A percentile compares a stretch with the other conserved stretches of the same genome.
Evolutionary conservation across 2,888 invertebrate species (phyloP).

Genomic region (Pseudanteris insignis): DNA sequence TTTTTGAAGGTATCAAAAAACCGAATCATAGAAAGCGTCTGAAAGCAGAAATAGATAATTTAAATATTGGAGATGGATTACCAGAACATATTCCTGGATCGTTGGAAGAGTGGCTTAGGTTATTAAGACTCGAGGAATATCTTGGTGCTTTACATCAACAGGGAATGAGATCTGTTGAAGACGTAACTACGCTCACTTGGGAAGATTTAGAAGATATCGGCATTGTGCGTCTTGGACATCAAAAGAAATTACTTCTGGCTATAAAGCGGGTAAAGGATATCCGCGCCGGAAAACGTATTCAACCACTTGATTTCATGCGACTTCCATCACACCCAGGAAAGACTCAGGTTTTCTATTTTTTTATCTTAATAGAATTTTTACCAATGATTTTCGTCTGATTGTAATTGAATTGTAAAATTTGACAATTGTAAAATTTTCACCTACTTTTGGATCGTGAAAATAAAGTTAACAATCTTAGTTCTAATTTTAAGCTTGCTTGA

Average conservation of each 20-base stretch:
- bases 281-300: slow-evolving; percentile 80
- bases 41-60: slow-evolving; percentile 94
- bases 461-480: too few relatives aligned
- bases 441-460: too few relatives aligned
- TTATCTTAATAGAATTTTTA: too few relatives aligned
- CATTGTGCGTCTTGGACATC: slow-evolving; percentile 92
- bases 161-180: slow-evolving; percentile 92
- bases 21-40: slow-evolving; percentile 95
- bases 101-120: slow-evolving; percentile 92
- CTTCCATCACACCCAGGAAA: slow-evolving; percentile 68
- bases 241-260: slow-evolving; percentile 96
- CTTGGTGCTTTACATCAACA: slow-evolving; percentile 88
- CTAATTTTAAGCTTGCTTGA: too few relatives aligned
- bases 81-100: slow-evolving; percentile 95
- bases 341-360: slow-evolving; percentile 64
- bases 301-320: slow-evolving; percentile 67
- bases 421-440: too few relatives aligned
- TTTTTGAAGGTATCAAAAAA: slow-evolving; percentile 80
- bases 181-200: slow-evolving; percentile 95
- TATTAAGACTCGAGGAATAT: slow-evolving; percentile 92
- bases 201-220: slow-evolving; percentile 99
- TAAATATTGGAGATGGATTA: slow-evolving; percentile 93
- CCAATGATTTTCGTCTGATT: too few relatives aligned
- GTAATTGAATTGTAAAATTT: too few relatives aligned
- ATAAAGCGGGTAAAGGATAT: slow-evolving; percentile 96